Evolutionary conservation across 2,113 vertebrate genomes (phyloP), one percentile per base, ranked within the genome.

Genomic region (Donacobius atricapilla): DNA sequence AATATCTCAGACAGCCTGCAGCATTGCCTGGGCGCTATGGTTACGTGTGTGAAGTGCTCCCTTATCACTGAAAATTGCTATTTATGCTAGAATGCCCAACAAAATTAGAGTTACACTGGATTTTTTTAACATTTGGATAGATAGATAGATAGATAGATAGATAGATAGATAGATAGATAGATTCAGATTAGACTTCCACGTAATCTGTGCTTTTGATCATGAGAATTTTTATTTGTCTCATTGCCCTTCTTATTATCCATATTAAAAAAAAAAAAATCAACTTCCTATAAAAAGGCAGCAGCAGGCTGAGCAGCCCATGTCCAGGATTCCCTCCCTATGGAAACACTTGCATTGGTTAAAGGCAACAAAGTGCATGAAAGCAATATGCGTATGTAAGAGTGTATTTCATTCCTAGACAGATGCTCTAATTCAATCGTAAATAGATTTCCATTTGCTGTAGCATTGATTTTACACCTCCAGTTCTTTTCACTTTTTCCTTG

Each of bases 361-460:
- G 27, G 1, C 4, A 78, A 44, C 12, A 57, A 85, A 93, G 90
- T 70, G 25, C 25, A 7, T 33, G 6, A 79, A 85, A 76, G 17
- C 22, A 79, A 28, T 6, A 4, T 75, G 24, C 58, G 31, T 50
- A 75, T 39, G 6, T 58, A 58, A 42, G 2, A 64, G 31, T 64
- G 39, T 23, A 54, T 69, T 89, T 64, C 63, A 79, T 68, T 82
- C 40, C 53, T 64, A 60, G 40, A 18, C 37, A 87, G 51, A 39
- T 53, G 40, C 28, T 88, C 42, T 80, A 68, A 83, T 82, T 78
- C 69, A 79, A 33, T 44, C 72, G 53, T 35, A 88, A 87, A 65
- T 42, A 71, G 22, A 33, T 61, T 93, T 93, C 83, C 22, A 56
- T 89, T 93, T 90, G 56, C 30, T 86, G n/a, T 72, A 80, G 58